phyloP scores from a whole-genome alignment of 2,797 vertebrate species.

The Sibirionetta formosa region DNA sequence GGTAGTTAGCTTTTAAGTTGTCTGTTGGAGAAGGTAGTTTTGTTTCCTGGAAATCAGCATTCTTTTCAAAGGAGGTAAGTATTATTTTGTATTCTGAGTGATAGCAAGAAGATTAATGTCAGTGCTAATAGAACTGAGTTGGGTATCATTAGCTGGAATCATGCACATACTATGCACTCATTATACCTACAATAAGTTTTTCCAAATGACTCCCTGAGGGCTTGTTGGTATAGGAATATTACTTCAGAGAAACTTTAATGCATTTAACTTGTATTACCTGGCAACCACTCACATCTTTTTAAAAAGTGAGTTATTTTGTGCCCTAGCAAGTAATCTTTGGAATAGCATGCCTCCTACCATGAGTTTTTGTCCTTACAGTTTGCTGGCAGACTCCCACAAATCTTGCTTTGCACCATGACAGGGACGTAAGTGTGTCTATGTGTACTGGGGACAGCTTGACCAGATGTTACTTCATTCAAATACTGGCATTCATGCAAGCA shows the following conservation, averaged over 20 bases:
- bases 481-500: neutral
- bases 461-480: constrained; percentile 30
- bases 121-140: neutral
- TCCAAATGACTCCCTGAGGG: neutral
- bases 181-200: neutral
- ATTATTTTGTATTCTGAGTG: neutral
- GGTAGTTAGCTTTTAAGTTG: neutral
- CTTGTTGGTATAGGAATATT: neutral
- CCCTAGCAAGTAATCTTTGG: neutral
- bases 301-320: neutral
- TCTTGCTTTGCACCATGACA: neutral
- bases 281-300: neutral
- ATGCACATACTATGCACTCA: neutral
- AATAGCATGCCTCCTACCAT: neutral
- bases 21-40: neutral
- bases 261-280: neutral
- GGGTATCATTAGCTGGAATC: neutral
- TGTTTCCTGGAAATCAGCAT: neutral
- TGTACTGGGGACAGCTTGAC: neutral
- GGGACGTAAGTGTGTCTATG: neutral
- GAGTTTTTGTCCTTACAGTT: neutral
- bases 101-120: neutral
- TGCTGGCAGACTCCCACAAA: neutral
- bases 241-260: neutral
- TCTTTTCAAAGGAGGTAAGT: neutral